Evolutionary conservation across 2,797 vertebrate genomes (phyloP), one percentile per base, ranked within the genome.

Genomic region (Anguilla obscura): DNA sequence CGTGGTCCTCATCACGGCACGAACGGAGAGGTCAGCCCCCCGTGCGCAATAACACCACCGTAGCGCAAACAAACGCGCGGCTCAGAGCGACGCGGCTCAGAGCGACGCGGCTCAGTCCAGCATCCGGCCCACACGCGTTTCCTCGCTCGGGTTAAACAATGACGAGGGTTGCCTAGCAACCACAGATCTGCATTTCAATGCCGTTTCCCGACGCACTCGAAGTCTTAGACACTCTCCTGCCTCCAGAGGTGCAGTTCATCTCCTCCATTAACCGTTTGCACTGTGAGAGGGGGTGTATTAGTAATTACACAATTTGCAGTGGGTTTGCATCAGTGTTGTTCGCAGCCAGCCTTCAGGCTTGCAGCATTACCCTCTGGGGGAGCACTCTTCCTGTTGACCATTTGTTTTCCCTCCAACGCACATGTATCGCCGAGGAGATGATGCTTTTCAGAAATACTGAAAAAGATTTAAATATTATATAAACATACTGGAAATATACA

Each of bases 131-230:
- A 89, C 91, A 88, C 83, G 87, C 36, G 36, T 40, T 86, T 87
- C 89, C 60, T 86, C 82, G 79, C 82, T 87, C 89, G 84, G 85
- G 88, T 85, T 90, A 87, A 90, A 90, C 76, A 85, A 89, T 84
- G 88, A 89, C 69, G 89, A 86, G 8, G 83, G 94, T 93, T 93
- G 92, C 94, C 89, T 91, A 86, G 94, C 91, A 94, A 95, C 93
- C 87, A 69, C 71, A 80, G 50, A 91, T 79, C 74, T 63, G 88
- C 86, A 86, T 87, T 87, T 86, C 33, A 52, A 86, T 83, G 80
- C 83, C 48, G 18, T 36, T 33, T 27, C 60, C 58, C 14, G 79
- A 69, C 33, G 40, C 82, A 82, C 69, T 58, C 54, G 6, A 66
- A 54, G 80, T 76, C 85, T 54, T 12, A 56, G 52, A 80, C 36